Percentiles rank a stretch among this genome's conserved stretches.
Conservation (phyloP, 2,113 vertebrate species). For the Atrichornis clamosus region DNA sequence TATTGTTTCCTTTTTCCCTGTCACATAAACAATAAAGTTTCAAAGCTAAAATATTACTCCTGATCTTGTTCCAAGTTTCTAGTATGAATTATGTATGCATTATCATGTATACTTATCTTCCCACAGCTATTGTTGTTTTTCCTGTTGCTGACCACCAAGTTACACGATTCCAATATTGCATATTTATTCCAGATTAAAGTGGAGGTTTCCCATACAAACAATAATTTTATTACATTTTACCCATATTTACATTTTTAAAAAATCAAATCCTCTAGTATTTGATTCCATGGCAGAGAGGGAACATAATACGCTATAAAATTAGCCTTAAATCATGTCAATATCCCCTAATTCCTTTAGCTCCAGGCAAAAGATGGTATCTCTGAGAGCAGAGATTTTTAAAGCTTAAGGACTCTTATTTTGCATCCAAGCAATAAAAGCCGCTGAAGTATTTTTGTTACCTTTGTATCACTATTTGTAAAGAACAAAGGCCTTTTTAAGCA, state of each 20-base stretch:
- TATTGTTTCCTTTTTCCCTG: neutral
- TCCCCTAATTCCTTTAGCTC: slow-evolving; percentile 60
- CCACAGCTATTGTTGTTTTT: slow-evolving; percentile 17
- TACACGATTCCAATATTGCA: slow-evolving; percentile 8
- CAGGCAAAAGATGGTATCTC: slow-evolving; percentile 65
- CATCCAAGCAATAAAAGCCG: slow-evolving; percentile 54
- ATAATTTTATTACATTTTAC: slow-evolving; percentile 58
- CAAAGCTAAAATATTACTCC: neutral
- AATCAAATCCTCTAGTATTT: slow-evolving; percentile 50
- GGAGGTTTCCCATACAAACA: slow-evolving; percentile 48
- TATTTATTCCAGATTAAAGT: slow-evolving; percentile 54
- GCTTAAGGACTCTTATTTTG: slow-evolving; percentile 53
- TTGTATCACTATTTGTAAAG: slow-evolving; percentile 42
- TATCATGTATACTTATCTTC: neutral
- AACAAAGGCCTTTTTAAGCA: slow-evolving; percentile 63
- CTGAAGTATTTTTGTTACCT: slow-evolving; percentile 45
- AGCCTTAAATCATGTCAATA: slow-evolving; percentile 67
- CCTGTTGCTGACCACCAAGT: slow-evolving; percentile 31
- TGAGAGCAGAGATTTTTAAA: slow-evolving; percentile 62
- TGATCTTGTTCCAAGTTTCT: neutral
- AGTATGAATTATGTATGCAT: neutral
- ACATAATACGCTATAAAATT: slow-evolving; percentile 68
- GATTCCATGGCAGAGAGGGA: slow-evolving; percentile 38
- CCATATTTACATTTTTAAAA: slow-evolving; percentile 25
- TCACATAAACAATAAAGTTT: neutral